phyloP scores from a whole-genome alignment of 2,888 invertebrate species.

The Dryococelus australis region DNA sequence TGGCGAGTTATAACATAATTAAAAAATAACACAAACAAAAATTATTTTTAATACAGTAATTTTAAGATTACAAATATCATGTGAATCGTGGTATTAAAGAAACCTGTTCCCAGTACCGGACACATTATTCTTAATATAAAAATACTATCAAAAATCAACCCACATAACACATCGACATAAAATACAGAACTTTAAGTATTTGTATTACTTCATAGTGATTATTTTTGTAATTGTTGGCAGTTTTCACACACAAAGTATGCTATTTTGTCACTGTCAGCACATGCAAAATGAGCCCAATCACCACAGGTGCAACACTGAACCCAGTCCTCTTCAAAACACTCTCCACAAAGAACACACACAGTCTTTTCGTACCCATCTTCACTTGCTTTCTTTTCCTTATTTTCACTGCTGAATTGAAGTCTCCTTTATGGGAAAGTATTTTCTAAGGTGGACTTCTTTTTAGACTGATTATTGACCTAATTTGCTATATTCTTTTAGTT shows the following conservation, averaged over 20 bases:
- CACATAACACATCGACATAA: neutral
- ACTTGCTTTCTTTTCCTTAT: constrained; percentile 7
- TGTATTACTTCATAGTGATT: neutral
- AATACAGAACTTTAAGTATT: neutral
- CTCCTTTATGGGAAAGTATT: neutral
- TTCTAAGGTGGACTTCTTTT: neutral
- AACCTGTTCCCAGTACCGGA: neutral
- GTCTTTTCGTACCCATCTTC: neutral
- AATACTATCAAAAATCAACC: neutral
- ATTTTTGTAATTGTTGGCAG: constrained; percentile 4
- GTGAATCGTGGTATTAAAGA: neutral
- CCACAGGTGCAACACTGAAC: neutral
- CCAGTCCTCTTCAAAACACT: no score
- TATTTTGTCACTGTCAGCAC: constrained; percentile 24
- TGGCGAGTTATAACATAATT: neutral
- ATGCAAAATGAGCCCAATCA: constrained; percentile 4
- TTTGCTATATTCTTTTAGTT: neutral
- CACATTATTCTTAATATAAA: neutral
- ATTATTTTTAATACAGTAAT: neutral
- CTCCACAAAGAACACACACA: no score
- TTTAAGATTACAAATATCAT: neutral
- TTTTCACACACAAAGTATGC: constrained; percentile 24
- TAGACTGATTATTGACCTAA: neutral
- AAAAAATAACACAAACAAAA: neutral
- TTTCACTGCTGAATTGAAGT: neutral